Evolutionary conservation across 2,888 invertebrate genomes (phyloP), one percentile per base, ranked within the genome.

Genomic region (Nycteola revayana): DNA sequence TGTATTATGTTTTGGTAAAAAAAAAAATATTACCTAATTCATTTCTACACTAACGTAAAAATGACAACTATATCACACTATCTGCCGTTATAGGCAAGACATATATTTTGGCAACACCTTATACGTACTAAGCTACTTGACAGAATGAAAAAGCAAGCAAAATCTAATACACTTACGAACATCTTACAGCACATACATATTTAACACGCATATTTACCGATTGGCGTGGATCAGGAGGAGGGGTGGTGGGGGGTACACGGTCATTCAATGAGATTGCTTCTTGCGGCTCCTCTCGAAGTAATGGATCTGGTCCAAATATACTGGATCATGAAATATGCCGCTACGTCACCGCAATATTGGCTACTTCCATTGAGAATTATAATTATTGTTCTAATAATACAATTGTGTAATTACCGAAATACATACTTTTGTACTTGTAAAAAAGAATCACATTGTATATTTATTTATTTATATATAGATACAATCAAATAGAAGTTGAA

Each of bases 261-360:
- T 89, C 89, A 89, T 89, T 89, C 89, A 87, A 89, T 88, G 89
- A 88, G 89, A 89, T 89, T 89, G 89, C 89, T 89, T 88, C 89
- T 87, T 85, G 88, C 87, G 79, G 74, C 79, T 81, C 81, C 85
- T 83, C 83, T 75, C 76, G 66, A 71, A 77, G 89, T 89, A 89
- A 89, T 89, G 89, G 89, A 89, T 89, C 89, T 82, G 72, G 66
- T 82, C 82, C 65, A 88, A 89, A 88, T 88, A 84, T 82, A 88
- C 84, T 84, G 77, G 76, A 84, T 86, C 79, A 84, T 80, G 83
- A 75, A 81, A 78, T 71, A 68, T 68, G 66, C 67, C 69, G 70
- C 72, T 77, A 72, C 75, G 70, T 76, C 74, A 78, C 74, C 73
- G 73, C 74, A 74, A 14, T 14, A 14, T 5, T 14, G 14, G 14